Evolutionary conservation across 2,888 invertebrate genomes (phyloP), one percentile per base, ranked within the genome.

Genomic region (Thereva unica): DNA sequence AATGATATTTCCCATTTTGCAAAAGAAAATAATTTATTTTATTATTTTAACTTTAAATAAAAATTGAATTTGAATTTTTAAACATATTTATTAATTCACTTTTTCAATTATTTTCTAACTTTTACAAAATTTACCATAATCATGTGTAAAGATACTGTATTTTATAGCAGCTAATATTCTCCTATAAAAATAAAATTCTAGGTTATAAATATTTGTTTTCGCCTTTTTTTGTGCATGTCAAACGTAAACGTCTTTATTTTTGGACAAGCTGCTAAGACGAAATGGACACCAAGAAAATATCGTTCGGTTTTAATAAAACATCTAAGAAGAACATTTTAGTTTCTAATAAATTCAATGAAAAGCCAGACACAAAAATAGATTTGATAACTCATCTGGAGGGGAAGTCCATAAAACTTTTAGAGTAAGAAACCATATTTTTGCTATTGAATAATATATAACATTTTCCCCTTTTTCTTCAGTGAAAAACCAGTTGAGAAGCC

Each of bases 341-440:
- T 47, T 63, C 72, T 3, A 70, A 56, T 41, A 76, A 76, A 69
- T 59, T 64, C 56, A 72, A 76, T 71, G 70, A 75, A 41, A 73
- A 75, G 73, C 81, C 83, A 65, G 85, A 86, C 67, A 84, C 84
- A 73, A 85, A 83, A 72, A 72, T 79, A 6, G 89, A 93, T 74
- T 85, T 88, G 55, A 90, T 92, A 66, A 89, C 91, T 75, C 91
- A 89, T 75, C 80, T 92, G 3, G 92, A 92, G 80, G 89, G 87
- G 34, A 87, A 90, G 74, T 82, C 88, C 55, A 91, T 92, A 53
- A 90, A 90, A 85, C 82, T 92, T 44, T 83, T 89, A 59, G 87
- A 87, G 90, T 90, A 83, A 83, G 86, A 83, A 49, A n/a, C 40
- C 66, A 56, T 61, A 50, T 57, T 52, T 57, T 10, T 35, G 7